Evolutionary conservation across 2,888 invertebrate genomes (phyloP).

Genomic region (Calliopum simillimum): DNA sequence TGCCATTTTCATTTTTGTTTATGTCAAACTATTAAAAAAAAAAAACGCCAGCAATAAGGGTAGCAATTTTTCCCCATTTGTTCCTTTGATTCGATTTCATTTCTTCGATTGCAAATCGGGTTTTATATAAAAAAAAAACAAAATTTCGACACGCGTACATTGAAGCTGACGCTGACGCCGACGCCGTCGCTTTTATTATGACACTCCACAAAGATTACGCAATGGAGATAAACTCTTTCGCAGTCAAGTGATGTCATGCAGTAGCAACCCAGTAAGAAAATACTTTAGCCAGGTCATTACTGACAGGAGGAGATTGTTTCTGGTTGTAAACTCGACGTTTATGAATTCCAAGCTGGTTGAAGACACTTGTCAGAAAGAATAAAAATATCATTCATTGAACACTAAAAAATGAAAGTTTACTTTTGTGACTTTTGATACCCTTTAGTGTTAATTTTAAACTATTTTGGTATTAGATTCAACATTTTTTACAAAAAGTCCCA

Average conservation of each 20-base stretch:
- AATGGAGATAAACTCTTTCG: slow-evolving; percentile 31
- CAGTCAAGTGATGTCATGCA: slow-evolving; percentile 27
- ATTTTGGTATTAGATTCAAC: no score
- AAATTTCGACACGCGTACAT: slow-evolving; percentile 28
- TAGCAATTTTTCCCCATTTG: slow-evolving; percentile 27
- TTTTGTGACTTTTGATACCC: no score
- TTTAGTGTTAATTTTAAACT: no score
- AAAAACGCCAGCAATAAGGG: slow-evolving; percentile 26
- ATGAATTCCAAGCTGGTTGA: no score
- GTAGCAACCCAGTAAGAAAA: background rate
- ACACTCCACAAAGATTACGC: slow-evolving; percentile 2
- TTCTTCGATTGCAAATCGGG: slow-evolving; percentile 20
- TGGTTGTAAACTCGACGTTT: no score
- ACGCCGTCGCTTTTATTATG: background rate
- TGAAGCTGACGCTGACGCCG: background rate
- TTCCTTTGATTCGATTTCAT: slow-evolving; percentile 27
- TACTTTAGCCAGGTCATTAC: no score
- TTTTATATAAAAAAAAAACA: no score
- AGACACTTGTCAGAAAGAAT: no score
- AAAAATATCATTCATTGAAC: no score
- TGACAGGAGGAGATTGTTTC: no score
- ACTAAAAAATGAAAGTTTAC: no score
- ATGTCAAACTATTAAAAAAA: slow-evolving; percentile 3
- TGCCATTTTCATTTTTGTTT: background rate
- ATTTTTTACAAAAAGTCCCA: no score